These are phyloP conservation scores for Malacosoma neustria DNA, from an alignment of 2,888 invertebrate species.

Conservation along the genomic window DNA sequence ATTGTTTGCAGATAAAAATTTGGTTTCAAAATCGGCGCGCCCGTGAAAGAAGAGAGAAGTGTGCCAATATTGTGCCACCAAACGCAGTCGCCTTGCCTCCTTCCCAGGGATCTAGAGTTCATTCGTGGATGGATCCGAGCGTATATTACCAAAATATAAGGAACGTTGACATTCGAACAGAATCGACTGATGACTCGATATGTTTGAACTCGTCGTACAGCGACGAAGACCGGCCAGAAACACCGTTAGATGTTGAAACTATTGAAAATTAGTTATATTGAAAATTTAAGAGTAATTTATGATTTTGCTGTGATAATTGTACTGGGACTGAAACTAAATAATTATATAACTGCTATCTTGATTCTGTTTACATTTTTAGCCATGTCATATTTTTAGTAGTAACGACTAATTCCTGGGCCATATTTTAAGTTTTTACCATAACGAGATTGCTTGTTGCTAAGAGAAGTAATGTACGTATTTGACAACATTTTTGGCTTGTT, in stretches of 20 bases:
- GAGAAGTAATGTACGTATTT: no score
- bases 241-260: conserved; percentile 49
- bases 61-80: conserved; percentile 40
- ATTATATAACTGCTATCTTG: no score
- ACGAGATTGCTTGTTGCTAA: no score
- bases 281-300: neutral
- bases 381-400: no score
- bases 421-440: no score
- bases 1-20: conserved; percentile 72
- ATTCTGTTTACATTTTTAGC: no score
- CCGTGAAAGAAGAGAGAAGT: conserved; percentile 80
- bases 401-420: no score
- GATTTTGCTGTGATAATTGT: conserved; percentile 13
- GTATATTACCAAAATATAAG: neutral
- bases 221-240: conserved; percentile 30
- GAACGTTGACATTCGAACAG: neutral
- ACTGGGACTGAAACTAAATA: no score
- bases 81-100: conserved; percentile 45
- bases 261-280: conserved; percentile 20
- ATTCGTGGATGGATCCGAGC: conserved; percentile 1
- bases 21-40: conserved; percentile 90
- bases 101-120: neutral
- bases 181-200: neutral
- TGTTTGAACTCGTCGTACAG: conserved; percentile 1
- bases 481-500: no score